These are phyloP conservation scores for Murina feae DNA, from an alignment of 2,113 vertebrate species.

Conservation along the genomic window DNA sequence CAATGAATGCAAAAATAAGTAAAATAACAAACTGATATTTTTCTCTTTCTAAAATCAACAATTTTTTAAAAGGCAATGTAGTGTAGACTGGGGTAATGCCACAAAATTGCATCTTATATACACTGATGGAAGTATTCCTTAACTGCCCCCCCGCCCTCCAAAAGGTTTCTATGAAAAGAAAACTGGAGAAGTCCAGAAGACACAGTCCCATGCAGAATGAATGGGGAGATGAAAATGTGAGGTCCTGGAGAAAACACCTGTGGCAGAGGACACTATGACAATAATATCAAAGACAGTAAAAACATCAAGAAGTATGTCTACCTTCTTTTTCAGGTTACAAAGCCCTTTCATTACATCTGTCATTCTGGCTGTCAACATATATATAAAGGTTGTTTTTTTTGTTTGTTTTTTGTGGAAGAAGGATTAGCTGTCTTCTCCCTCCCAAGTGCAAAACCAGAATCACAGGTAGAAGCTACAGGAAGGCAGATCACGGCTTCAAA, in stretches of 20 bases:
- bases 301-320: not conserved
- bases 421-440: not conserved
- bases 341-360: not conserved
- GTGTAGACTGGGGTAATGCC: not conserved
- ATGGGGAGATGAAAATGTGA: not conserved
- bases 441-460: not conserved
- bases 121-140: not conserved
- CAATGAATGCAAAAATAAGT: not conserved
- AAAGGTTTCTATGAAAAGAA: not conserved
- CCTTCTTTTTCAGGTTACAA: not conserved
- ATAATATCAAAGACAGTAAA: not conserved
- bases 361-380: not conserved
- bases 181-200: not conserved
- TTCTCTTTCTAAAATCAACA: not conserved
- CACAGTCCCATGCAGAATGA: not conserved
- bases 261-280: not conserved
- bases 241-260: not conserved
- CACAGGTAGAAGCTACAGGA: not conserved
- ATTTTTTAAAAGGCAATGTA: not conserved
- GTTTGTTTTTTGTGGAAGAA: not conserved
- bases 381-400: not conserved
- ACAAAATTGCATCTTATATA: not conserved
- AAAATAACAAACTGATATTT: not conserved
- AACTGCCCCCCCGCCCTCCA: rapidly evolving
- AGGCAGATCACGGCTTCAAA: not conserved